Base-by-base conservation (phyloP, 1,140 invertebrate genomes). In the Branchinecta lynchi region DNA sequence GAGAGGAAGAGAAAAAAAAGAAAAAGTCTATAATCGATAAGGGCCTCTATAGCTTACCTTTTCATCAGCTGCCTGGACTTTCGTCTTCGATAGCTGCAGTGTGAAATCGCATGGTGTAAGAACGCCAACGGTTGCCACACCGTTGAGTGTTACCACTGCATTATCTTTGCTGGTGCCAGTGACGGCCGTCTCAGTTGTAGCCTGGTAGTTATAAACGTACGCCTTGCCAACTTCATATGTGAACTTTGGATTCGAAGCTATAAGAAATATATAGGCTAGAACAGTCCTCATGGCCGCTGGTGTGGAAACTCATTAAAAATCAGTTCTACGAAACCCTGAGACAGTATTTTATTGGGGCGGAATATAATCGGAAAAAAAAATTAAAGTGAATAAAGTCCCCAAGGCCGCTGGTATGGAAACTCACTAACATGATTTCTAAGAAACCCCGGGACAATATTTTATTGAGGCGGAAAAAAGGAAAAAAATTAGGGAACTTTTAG, bases 131-230 rank as follows among this genome's bases (percentile, higher is more conserved):
- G 68, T 43, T 12, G 71, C 71, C 20, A 69, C 67, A 44, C 71
- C 71, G 65, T 69, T 69, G 71, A 71, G 45, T 45, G 65, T 65
- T 10, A 71, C 65, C 32, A 66, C 65, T 12, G 68, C 71, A 20
- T 69, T 44, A 69, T 71, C 71, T 44, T 69, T 68, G 8, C 67
- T 70, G 12, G 71, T 71, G 17, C 71, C 71, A 9, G 68, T 51
- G 43, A 71, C 45, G 20, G 69, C 45, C 12, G 71, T 71, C 67
- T 45, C 44, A 44, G 69, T 71, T 10, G 32, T 71, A 15, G 71
- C 65, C 66, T 71, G 68, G 65, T 66, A 71, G 44, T 69, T 66
- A 66, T 71, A 71, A 60, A 68, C 69, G 68, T 71, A 71, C 21
- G 68, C 45, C 43, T 71, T 67, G 44, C 68, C 71, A 69, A 45